Conservation (phyloP, 2,888 invertebrate species). For the Erannis defoliaria region DNA sequence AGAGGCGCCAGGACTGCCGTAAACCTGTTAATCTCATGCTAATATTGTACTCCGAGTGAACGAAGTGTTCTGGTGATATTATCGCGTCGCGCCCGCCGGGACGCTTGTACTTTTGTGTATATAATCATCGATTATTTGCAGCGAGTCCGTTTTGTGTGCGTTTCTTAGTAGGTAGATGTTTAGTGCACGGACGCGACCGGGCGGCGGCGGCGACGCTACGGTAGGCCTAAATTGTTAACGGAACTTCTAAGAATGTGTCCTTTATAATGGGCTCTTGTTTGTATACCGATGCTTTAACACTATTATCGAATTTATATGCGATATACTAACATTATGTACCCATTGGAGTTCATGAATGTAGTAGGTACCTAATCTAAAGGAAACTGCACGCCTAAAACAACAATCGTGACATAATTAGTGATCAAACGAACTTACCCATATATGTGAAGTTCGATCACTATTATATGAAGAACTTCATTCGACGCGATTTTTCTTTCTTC, state of each 20-base stretch:
- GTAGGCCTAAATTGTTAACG: slow-evolving; percentile 76
- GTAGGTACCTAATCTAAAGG: slow-evolving; percentile 23
- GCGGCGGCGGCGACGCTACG: slow-evolving; percentile 60
- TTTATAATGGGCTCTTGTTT: slow-evolving; percentile 61
- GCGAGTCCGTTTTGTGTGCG: slow-evolving; percentile 72
- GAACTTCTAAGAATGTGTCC: slow-evolving; percentile 77
- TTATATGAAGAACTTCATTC: no score
- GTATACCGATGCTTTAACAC: slow-evolving; percentile 62
- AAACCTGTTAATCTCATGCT: slow-evolving; percentile 65
- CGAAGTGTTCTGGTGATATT: slow-evolving; percentile 82
- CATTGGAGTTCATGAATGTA: slow-evolving; percentile 13
- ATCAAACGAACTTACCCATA: no score
- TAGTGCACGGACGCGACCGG: slow-evolving; percentile 66
- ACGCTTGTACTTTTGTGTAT: slow-evolving; percentile 74
- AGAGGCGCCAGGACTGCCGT: slow-evolving; percentile 31
- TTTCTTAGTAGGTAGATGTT: slow-evolving; percentile 73
- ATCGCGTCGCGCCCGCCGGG: slow-evolving; percentile 56
- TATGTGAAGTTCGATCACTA: no score
- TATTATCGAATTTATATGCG: slow-evolving; percentile 35
- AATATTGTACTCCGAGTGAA: slow-evolving; percentile 83
- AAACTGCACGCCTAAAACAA: slow-evolving; percentile 62
- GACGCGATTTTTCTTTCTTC: no score
- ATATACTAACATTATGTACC: slow-evolving; percentile 3
- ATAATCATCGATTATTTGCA: slow-evolving; percentile 69
- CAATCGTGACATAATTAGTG: slow-evolving; percentile 62